Base-by-base conservation (phyloP, 2,888 invertebrate species). In the Leptinotarsa tumamoca region DNA sequence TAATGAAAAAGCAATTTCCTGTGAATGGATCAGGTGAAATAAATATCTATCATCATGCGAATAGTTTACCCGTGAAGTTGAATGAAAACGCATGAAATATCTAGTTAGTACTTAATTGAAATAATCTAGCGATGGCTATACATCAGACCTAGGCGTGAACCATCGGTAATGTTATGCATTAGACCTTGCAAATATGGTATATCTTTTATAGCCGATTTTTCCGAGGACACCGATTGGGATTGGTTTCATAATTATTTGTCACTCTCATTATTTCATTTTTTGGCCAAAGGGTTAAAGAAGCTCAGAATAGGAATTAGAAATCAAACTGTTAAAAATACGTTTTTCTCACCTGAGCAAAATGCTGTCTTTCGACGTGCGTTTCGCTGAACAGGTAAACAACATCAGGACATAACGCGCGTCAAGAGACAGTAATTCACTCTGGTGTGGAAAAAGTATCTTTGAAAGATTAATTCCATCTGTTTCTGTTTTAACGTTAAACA, bases 41-140 rank as follows among this genome's bases (percentile, higher is more conserved):
- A 63, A 63, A 63, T 63, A 63, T 63, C 27, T 63, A 63, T 63
- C 63, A 63, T 63, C 27, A 63, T 63, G 63, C 43, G 27, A 17
- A 63, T n/a, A 33, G 63, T 63, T 43, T 63, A 63, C 33, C 63
- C 43, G 43, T 43, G 43, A 63, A 33, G 63, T 43, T 63, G 63
- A 63, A 63, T 63, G 43, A 33, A 43, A 43, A 7, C 17, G 63
- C 33, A 43, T 33, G 63, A 63, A 63, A 63, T 43, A 63, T 63
- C 63, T 63, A 63, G 43, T 63, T 33, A 63, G 63, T 63, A 63
- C 63, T 27, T 63, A 63, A 63, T 63, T 63, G 63, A 63, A 63
- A 63, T 63, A n/a, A 63, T 33, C 33, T 63, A n/a, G 43, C 63
- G 63, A 63, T 63, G 33, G 33, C 33, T 63, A 63, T 63, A 63